These are phyloP conservation scores for Bovichtus diacanthus DNA, from an alignment of 2,797 vertebrate genomes.

Conservation along the genomic window DNA sequence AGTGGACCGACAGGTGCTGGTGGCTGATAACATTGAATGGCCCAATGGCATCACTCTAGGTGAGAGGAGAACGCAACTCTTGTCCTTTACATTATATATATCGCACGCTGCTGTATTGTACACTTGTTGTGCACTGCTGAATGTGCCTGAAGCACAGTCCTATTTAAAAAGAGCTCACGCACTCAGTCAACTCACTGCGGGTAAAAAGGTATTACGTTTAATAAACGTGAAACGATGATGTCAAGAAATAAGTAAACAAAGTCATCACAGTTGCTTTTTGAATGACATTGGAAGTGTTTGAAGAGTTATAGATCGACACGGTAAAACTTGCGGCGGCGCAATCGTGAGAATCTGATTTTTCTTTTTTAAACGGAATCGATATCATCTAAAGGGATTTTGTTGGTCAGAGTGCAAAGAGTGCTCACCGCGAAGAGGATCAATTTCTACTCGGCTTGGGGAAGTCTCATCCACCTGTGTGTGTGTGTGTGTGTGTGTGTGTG, in stretches of 20 bases:
- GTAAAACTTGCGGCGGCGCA: constrained; percentile 30
- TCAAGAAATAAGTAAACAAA: constrained; percentile 25
- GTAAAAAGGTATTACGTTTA: too few species aligned
- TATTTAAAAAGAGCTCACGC: not conserved
- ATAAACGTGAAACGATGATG: constrained; percentile 27
- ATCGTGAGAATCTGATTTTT: constrained; percentile 68
- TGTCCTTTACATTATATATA: not conserved
- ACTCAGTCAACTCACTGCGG: not conserved
- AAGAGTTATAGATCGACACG: constrained; percentile 34
- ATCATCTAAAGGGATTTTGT: constrained; percentile 63
- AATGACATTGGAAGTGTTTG: constrained; percentile 47
- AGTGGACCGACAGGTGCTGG: constrained; percentile 91
- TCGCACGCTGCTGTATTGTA: constrained; percentile 4
- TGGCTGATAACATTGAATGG: constrained; percentile 95
- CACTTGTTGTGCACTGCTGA: not conserved
- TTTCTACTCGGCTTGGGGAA: constrained; percentile 50
- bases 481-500: constrained; percentile 41
- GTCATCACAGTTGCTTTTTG: constrained; percentile 2
- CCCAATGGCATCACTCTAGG: constrained; percentile 98
- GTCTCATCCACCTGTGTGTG: constrained; percentile 36
- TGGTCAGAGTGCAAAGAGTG: constrained; percentile 52
- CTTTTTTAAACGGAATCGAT: constrained; percentile 72
- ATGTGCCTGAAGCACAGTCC: not conserved
- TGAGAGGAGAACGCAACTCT: constrained; percentile 68
- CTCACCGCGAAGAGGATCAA: constrained; percentile 63